Evolutionary conservation across 2,113 vertebrate species (phyloP).

Genomic region (Vidua macroura): DNA sequence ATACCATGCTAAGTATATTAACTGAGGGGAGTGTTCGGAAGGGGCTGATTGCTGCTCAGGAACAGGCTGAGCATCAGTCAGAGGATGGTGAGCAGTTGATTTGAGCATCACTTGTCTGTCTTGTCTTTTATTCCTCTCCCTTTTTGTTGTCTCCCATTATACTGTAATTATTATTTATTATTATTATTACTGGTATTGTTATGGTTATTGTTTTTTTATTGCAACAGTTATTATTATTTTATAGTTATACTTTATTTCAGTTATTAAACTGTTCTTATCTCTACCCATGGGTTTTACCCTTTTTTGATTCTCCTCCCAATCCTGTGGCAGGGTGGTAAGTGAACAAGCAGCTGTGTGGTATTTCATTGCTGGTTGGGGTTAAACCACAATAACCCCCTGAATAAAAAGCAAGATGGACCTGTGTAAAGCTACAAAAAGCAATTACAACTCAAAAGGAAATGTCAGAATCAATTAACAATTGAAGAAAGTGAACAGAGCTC

Average conservation of each 20-base stretch:
- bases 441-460: not conserved
- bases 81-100: not conserved
- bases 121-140: not conserved
- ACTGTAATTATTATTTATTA: not conserved
- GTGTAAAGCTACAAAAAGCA: not conserved
- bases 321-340: not conserved
- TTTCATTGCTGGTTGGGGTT: not conserved
- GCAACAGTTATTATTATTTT: not conserved
- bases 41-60: not conserved
- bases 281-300: not conserved
- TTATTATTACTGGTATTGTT: not conserved
- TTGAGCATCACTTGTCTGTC: not conserved
- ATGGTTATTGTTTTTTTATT: not conserved
- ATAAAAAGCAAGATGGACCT: not conserved
- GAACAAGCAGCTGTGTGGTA: not conserved
- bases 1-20: not conserved
- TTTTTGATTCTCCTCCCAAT: not conserved
- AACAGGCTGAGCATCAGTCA: not conserved
- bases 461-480: not conserved
- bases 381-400: not conserved
- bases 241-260: not conserved
- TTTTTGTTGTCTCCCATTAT: not conserved
- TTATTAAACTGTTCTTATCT: not conserved
- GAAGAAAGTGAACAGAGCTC: not conserved
- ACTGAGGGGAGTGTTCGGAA: accelerated